Percentiles rank a stretch among this genome's conserved stretches.
Evolutionary conservation across 2,113 vertebrate species (phyloP).

Genomic region (Podarcis raffonei): DNA sequence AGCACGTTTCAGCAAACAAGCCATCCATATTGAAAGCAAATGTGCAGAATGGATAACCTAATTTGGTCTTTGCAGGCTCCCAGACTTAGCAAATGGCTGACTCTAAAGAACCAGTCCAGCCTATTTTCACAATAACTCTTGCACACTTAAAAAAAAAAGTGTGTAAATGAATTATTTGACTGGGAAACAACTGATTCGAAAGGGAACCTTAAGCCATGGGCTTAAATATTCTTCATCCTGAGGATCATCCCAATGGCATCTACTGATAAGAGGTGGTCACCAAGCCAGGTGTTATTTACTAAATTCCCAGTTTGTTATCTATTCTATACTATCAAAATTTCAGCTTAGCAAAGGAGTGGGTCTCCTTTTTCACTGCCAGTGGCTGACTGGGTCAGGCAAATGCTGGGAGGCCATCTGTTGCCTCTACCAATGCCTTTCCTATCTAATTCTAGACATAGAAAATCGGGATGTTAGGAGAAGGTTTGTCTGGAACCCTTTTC

Average conservation of each 20-base stretch:
- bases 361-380: no score
- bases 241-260: neutral
- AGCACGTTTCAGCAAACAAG: conserved; percentile 37
- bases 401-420: neutral
- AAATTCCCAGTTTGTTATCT: neutral
- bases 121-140: neutral
- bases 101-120: neutral
- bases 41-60: conserved; percentile 14
- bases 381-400: neutral
- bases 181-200: neutral
- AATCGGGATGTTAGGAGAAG: neutral
- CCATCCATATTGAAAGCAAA: conserved; percentile 24
- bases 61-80: neutral
- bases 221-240: neutral
- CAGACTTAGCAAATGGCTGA: neutral
- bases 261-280: neutral
- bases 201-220: neutral
- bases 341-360: neutral
- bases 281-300: fast-evolving
- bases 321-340: neutral
- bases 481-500: neutral
- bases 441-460: neutral
- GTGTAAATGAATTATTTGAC: neutral
- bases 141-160: no score
- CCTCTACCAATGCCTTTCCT: neutral